A percentile compares a stretch with the other conserved stretches of the same genome.
Evolutionary conservation across 1,140 invertebrate genomes (phyloP).

Genomic region (Drepana arcuata): DNA sequence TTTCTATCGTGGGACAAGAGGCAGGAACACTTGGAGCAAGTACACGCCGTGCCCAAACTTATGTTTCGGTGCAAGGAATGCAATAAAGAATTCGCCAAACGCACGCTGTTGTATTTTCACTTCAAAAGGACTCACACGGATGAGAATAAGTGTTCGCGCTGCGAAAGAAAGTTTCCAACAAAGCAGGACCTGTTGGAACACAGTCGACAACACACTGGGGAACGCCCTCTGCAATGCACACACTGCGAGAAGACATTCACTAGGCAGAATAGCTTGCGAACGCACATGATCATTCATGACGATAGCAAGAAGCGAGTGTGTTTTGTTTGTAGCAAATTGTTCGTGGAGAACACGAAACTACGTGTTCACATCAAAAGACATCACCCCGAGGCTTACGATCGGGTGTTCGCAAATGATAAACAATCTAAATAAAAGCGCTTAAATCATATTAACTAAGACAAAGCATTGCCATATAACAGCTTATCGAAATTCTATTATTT

Average conservation of each 20-base stretch:
- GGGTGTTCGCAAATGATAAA: background rate
- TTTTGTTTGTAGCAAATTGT: slow-evolving; percentile 70
- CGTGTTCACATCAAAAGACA: slow-evolving; percentile 30
- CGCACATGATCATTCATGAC: slow-evolving; percentile 69
- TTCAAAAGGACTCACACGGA: slow-evolving; percentile 18
- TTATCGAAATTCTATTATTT: slow-evolving; percentile 7
- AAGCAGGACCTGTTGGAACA: slow-evolving; percentile 46
- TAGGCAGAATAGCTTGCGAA: slow-evolving; percentile 22
- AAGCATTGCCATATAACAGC: background rate
- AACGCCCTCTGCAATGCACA: slow-evolving; percentile 60
- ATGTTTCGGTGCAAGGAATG: slow-evolving; percentile 25
- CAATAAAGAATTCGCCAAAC: slow-evolving; percentile 13
- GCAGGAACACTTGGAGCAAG: slow-evolving; percentile 21
- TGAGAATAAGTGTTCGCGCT: slow-evolving; percentile 21
- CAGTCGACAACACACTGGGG: slow-evolving; percentile 57
- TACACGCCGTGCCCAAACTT: slow-evolving; percentile 19
- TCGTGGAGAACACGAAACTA: slow-evolving; percentile 56
- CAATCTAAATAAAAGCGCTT: background rate
- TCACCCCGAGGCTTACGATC: slow-evolving; percentile 15
- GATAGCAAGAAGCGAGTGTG: slow-evolving; percentile 74
- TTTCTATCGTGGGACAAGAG: slow-evolving; percentile 26
- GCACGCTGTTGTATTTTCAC: slow-evolving; percentile 21
- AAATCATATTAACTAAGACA: slow-evolving; percentile 9
- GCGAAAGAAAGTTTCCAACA: slow-evolving; percentile 21
- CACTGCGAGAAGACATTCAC: slow-evolving; percentile 50